Conservation (phyloP, 2,888 invertebrate species). For the Eumacrocentrus americanus region DNA sequence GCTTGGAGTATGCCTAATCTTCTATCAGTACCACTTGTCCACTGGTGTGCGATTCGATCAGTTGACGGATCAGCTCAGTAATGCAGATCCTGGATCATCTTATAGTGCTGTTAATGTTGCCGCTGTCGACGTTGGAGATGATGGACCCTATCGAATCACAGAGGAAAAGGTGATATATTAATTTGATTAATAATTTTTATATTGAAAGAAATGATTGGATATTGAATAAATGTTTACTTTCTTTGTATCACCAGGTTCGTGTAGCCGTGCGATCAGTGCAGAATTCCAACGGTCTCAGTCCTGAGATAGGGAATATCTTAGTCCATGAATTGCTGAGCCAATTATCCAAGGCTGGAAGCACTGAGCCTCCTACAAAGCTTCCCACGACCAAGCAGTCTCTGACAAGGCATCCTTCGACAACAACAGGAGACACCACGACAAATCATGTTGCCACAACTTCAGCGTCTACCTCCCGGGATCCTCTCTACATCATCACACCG, state of each 20-base stretch:
- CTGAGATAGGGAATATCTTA: slow-evolving; percentile 47
- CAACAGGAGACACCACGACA: not conserved
- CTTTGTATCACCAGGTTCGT: slow-evolving; percentile 42
- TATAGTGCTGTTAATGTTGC: slow-evolving; percentile 43
- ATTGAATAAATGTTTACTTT: not conserved
- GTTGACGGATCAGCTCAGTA: slow-evolving; percentile 45
- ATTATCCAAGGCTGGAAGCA: slow-evolving; percentile 38
- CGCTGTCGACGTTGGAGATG: slow-evolving; percentile 45
- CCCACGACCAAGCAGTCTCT: too few species aligned
- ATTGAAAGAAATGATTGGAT: not conserved
- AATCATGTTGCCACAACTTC: not conserved
- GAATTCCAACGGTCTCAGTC: slow-evolving; percentile 50
- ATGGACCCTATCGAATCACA: slow-evolving; percentile 42
- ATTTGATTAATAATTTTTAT: slow-evolving; percentile 1
- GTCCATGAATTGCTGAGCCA: slow-evolving; percentile 46
- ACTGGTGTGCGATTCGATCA: slow-evolving; percentile 58
- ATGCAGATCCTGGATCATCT: slow-evolving; percentile 39
- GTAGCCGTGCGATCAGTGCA: slow-evolving; percentile 49
- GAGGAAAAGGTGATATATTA: slow-evolving; percentile 45
- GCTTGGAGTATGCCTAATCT: slow-evolving; percentile 68
- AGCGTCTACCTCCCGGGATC: slow-evolving; percentile 38
- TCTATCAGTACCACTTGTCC: slow-evolving; percentile 71
- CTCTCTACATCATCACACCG: slow-evolving; percentile 75
- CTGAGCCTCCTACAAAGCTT: slow-evolving; percentile 10
- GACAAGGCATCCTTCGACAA: not conserved